Evolutionary conservation across 53 echinoderm and acorn worm genomes (phyloP).

Genomic region (Antedon mediterranea): DNA sequence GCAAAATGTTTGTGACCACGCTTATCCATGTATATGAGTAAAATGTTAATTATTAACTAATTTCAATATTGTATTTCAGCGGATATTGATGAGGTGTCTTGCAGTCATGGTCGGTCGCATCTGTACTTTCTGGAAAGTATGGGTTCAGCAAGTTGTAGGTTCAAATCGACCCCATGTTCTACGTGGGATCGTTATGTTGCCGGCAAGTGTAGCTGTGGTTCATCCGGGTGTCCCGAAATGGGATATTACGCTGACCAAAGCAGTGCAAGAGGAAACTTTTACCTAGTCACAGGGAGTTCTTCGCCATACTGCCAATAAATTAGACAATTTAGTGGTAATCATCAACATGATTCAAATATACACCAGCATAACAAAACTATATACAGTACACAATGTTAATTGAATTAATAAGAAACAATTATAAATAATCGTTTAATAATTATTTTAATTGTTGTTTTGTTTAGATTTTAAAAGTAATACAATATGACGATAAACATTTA

Average conservation of each 20-base stretch:
- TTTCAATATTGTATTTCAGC: background rate
- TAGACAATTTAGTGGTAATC: too few species aligned
- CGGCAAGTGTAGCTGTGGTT: constrained; percentile 45
- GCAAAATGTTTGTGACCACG: too few species aligned
- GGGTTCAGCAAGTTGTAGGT: constrained; percentile 31
- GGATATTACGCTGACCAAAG: constrained; percentile 48
- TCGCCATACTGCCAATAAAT: constrained; percentile 38
- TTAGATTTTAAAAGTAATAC: too few species aligned
- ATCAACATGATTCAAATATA: too few species aligned
- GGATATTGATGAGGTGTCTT: constrained; percentile 3
- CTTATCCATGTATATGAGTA: too few species aligned
- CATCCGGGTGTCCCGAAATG: constrained; percentile 53
- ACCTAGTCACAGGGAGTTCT: constrained; percentile 20
- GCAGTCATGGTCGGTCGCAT: constrained; percentile 71
- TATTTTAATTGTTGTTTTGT: too few species aligned
- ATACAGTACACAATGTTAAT: too few species aligned
- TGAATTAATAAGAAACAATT: too few species aligned
- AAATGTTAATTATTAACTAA: too few species aligned
- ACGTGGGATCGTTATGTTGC: constrained; percentile 27
- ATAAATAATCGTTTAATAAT: too few species aligned
- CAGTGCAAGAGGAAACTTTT: constrained; percentile 14
- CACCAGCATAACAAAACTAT: too few species aligned
- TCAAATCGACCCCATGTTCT: constrained; percentile 46
- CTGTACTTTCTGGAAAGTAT: constrained; percentile 65
- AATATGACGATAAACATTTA: too few species aligned